These are phyloP conservation scores for Petaurus breviceps DNA, from an alignment of 2,113 vertebrate species.

Conservation along the genomic window DNA sequence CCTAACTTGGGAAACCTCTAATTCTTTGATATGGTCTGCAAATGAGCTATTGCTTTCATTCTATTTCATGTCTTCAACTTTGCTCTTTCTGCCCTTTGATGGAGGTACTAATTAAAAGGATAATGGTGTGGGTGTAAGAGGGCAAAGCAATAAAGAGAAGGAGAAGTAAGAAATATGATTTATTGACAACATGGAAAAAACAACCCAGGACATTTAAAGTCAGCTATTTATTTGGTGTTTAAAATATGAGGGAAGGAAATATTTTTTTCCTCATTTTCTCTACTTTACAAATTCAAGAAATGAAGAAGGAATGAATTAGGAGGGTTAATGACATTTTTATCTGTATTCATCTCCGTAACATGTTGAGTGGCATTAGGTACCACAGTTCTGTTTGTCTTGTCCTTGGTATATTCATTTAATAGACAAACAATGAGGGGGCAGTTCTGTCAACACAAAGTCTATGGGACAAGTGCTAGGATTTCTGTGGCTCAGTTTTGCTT, in stretches of 20 bases:
- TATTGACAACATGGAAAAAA: neutral
- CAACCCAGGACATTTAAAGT: neutral
- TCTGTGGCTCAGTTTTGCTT: conserved; percentile 42
- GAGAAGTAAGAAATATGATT: neutral
- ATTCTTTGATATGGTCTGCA: neutral
- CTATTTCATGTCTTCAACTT: neutral
- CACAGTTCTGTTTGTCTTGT: neutral
- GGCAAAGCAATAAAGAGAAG: neutral
- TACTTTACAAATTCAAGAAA: neutral
- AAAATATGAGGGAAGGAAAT: neutral
- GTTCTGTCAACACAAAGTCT: neutral
- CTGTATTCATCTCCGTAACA: neutral
- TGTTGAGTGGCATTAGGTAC: neutral
- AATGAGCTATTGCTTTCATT: neutral
- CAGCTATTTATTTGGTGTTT: conserved; percentile 1
- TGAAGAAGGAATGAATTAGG: neutral
- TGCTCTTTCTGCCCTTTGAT: neutral
- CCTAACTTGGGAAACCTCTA: neutral
- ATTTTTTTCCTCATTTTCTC: neutral
- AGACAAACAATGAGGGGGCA: neutral
- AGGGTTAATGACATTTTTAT: neutral
- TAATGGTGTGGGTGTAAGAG: neutral
- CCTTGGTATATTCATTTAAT: neutral
- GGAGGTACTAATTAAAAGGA: neutral
- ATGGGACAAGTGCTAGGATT: conserved; percentile 16